phyloP scores from a whole-genome alignment of 2,113 vertebrate species.

The Gallinago undulata region DNA sequence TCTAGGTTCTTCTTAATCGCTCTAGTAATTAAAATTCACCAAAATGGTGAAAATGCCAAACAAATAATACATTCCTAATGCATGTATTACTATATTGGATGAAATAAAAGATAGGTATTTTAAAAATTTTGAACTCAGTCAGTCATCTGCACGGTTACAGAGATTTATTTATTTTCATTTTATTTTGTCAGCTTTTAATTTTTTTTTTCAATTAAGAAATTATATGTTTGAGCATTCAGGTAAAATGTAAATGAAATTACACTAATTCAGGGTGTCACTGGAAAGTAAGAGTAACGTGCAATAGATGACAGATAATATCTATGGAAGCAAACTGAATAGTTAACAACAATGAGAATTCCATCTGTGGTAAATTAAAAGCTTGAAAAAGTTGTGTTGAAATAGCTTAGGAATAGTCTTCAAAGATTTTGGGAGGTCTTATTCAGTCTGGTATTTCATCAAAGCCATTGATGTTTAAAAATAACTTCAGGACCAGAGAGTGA shows the following conservation, averaged over 20 bases:
- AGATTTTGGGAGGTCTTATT: not conserved
- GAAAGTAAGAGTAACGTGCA: not conserved
- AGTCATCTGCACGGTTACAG: not conserved
- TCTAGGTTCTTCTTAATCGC: slow-evolving; percentile 58
- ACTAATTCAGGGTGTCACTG: not conserved
- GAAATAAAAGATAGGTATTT: not conserved
- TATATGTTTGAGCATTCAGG: not conserved
- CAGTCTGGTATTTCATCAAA: not conserved
- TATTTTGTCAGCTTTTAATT: not conserved
- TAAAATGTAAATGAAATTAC: not conserved
- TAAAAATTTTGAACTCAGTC: not conserved
- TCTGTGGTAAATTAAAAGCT: not conserved
- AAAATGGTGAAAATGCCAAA: slow-evolving; percentile 45
- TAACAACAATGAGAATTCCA: not conserved
- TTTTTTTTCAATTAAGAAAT: not conserved
- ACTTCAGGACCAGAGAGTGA: not conserved
- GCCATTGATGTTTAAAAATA: not conserved
- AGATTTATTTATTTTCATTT: not conserved
- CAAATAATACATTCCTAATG: not conserved
- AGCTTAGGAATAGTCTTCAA: not conserved
- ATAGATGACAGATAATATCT: not conserved
- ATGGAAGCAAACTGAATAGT: not conserved
- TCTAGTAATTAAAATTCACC: slow-evolving; percentile 66
- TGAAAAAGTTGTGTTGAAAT: not conserved
- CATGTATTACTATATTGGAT: not conserved